Conservation (phyloP, 2,797 vertebrate species). For the Eleutherodactylus coqui region DNA sequence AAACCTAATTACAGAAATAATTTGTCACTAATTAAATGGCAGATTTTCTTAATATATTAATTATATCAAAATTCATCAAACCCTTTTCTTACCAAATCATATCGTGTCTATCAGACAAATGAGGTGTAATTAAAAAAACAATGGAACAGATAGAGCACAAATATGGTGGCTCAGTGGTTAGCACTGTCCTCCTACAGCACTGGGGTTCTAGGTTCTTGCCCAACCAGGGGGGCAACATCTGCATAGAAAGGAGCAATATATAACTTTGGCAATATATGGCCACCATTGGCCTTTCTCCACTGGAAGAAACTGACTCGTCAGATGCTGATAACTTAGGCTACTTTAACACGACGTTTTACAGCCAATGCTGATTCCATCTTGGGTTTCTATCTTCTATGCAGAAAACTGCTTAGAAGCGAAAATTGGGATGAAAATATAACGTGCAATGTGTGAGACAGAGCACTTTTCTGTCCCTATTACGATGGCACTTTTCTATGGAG, state of each 20-base stretch:
- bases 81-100: no score
- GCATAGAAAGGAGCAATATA: neutral
- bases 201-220: neutral
- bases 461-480: no score
- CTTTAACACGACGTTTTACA: no score
- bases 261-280: neutral
- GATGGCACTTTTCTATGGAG: no score
- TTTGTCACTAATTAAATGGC: slow-evolving; percentile 1
- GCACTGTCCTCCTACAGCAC: no score
- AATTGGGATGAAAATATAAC: no score
- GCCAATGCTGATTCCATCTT: no score
- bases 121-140: neutral
- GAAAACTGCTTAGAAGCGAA: no score
- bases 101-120: no score
- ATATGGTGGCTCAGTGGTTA: no score
- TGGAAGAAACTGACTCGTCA: neutral
- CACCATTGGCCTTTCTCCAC: neutral
- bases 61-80: neutral
- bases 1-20: neutral
- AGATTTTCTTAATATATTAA: neutral
- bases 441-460: no score
- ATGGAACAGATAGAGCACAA: neutral
- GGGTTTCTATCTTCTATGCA: no score
- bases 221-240: neutral
- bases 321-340: neutral